Evolutionary conservation across 2,797 vertebrate genomes (phyloP).

Genomic region (Sparidentex hasta): DNA sequence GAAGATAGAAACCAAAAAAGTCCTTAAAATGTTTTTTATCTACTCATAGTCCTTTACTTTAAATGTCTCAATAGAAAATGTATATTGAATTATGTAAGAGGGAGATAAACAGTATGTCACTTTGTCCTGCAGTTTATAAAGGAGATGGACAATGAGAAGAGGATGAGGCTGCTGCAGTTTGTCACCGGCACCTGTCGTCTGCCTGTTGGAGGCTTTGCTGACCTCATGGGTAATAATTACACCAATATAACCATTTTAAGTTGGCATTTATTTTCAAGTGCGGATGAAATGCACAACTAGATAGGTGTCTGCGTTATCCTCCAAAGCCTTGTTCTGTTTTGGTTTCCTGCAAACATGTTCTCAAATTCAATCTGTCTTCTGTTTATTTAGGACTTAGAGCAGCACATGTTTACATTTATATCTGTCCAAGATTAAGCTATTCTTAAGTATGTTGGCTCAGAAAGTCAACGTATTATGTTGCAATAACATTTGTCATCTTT

Average conservation of each 20-base stretch:
- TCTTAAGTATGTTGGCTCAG: not conserved
- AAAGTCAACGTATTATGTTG: not conserved
- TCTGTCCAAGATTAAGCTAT: not conserved
- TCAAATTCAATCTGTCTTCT: not conserved
- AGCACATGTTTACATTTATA: not conserved
- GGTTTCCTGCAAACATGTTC: not conserved
- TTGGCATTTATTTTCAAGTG: not conserved
- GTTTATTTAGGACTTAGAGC: not conserved
- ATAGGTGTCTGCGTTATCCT: not conserved
- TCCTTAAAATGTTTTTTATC: no score
- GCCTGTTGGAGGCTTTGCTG: conserved; percentile 95
- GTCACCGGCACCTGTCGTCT: conserved; percentile 97
- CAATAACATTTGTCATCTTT: not conserved
- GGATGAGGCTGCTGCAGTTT: conserved; percentile 96
- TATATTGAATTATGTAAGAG: no score
- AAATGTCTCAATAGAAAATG: no score
- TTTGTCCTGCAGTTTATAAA: conserved; percentile 81
- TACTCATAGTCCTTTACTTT: no score
- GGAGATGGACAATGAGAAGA: conserved; percentile 98
- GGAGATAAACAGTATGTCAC: not conserved
- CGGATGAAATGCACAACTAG: not conserved
- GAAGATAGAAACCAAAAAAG: no score
- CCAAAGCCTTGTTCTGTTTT: not conserved
- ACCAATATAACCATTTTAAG: not conserved
- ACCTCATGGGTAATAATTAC: conserved; percentile 92